A percentile compares a stretch with the other conserved stretches of the same genome.
Conservation (phyloP, 2,797 vertebrate genomes). For the Sebastes reedi region DNA sequence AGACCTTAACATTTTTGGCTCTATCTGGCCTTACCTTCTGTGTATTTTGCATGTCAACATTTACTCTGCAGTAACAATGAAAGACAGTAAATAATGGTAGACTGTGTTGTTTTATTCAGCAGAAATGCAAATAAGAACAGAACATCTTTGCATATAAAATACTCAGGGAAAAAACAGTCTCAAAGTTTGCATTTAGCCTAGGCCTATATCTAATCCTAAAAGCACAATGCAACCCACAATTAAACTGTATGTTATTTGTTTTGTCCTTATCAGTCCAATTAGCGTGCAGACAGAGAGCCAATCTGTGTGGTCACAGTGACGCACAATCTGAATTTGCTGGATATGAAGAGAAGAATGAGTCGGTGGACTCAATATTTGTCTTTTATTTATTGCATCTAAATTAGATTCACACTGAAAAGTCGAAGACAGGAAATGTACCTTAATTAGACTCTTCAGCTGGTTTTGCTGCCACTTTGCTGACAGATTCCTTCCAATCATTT, state of each 20-base stretch:
- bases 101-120: conserved; percentile 41
- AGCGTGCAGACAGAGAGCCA: background rate
- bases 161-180: background rate
- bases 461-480: background rate
- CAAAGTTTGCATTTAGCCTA: background rate
- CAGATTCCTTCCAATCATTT: background rate
- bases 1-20: conserved; percentile 23
- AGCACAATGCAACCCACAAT: background rate
- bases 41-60: conserved; percentile 36
- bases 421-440: background rate
- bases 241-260: background rate
- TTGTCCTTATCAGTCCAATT: background rate
- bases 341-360: background rate
- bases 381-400: background rate
- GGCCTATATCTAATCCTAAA: conserved; percentile 1
- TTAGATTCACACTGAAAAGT: background rate
- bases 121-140: background rate
- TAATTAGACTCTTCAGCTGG: background rate
- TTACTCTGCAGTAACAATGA: conserved; percentile 2
- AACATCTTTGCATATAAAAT: conserved; percentile 10
- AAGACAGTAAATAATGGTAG: conserved; percentile 2
- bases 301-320: background rate
- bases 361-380: background rate
- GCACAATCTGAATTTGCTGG: background rate
- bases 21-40: conserved; percentile 6